phyloP scores from a whole-genome alignment of 2,888 invertebrate genomes.

The Cistogaster globosa region DNA sequence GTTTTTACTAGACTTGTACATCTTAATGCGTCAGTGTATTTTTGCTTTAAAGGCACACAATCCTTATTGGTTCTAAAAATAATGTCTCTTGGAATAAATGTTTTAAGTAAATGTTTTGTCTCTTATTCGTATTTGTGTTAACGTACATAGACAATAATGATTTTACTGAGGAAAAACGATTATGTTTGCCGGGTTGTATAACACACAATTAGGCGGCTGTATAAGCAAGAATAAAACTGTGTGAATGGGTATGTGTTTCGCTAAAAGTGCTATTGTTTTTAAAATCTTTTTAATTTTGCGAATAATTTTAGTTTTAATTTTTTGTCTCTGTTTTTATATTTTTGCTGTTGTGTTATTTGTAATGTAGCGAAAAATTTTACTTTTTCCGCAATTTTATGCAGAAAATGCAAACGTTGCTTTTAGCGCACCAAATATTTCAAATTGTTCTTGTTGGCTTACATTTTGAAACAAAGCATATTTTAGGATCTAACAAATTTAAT shows the following conservation, averaged over 20 bases:
- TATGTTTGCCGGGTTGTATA: not conserved
- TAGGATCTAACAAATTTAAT: slow-evolving; percentile 37
- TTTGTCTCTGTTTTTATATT: not conserved
- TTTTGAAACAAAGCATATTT: slow-evolving; percentile 44
- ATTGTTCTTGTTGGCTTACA: slow-evolving; percentile 14
- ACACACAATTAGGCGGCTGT: not conserved
- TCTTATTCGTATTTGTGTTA: slow-evolving; percentile 28
- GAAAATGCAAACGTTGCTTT: slow-evolving; percentile 53
- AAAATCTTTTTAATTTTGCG: slow-evolving; percentile 63
- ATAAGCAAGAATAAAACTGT: not conserved
- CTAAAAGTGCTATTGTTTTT: slow-evolving; percentile 43
- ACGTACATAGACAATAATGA: slow-evolving; percentile 20
- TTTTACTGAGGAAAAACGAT: not conserved
- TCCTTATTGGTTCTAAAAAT: slow-evolving; percentile 41
- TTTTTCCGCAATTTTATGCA: slow-evolving; percentile 66
- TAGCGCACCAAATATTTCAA: slow-evolving; percentile 46
- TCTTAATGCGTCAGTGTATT: not conserved
- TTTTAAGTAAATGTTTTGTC: slow-evolving; percentile 48
- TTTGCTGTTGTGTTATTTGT: slow-evolving; percentile 60
- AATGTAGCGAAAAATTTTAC: slow-evolving; percentile 56
- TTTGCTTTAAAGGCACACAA: slow-evolving; percentile 9
- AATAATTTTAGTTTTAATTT: slow-evolving; percentile 45
- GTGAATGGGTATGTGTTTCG: not conserved
- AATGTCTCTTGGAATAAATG: slow-evolving; percentile 26
- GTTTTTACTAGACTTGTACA: not conserved